phyloP scores from a whole-genome alignment of 2,113 vertebrate species.

The Brienomyrus brachyistius region DNA sequence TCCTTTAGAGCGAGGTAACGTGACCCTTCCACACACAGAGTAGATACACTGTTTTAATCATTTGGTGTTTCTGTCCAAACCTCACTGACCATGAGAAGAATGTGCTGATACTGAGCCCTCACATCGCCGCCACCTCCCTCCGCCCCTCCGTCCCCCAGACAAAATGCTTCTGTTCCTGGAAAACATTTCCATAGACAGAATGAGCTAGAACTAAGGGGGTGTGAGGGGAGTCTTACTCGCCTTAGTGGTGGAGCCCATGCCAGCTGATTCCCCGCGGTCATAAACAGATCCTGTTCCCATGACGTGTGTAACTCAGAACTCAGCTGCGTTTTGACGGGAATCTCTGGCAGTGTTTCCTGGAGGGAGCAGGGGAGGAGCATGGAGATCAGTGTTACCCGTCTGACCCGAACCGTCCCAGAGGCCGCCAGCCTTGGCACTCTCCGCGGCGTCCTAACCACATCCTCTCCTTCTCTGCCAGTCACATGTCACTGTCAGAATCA shows the following conservation, averaged over 20 bases:
- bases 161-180: background rate
- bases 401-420: background rate
- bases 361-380: background rate
- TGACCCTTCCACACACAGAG: background rate
- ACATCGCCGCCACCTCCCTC: background rate
- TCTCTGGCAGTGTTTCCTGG: background rate
- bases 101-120: background rate
- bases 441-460: background rate
- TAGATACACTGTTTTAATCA: background rate
- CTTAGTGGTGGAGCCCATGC: background rate
- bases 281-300: background rate
- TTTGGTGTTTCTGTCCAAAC: background rate
- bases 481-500: background rate
- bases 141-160: background rate
- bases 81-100: background rate
- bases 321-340: background rate
- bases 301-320: background rate
- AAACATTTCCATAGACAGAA: background rate
- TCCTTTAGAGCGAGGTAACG: background rate
- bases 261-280: background rate
- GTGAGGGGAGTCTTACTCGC: background rate
- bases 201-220: background rate
- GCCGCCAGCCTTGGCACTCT: background rate
- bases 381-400: background rate
- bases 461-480: background rate